A percentile compares a stretch with the other conserved stretches of the same genome.
These are phyloP conservation scores for Dromiciops gliroides DNA, from an alignment of 2,113 vertebrate genomes.

Conservation along the genomic window DNA sequence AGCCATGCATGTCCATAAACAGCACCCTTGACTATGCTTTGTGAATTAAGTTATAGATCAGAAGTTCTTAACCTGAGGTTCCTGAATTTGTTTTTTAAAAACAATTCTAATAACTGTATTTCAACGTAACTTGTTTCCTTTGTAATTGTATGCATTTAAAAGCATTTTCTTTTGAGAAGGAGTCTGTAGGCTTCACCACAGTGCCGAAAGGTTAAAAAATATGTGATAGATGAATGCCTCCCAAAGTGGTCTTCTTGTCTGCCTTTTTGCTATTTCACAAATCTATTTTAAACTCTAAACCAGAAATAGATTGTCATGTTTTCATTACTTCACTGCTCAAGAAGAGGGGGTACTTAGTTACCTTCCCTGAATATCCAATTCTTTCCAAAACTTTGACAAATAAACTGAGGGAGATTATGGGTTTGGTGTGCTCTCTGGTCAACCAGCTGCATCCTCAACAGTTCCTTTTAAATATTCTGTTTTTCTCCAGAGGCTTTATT, in stretches of 20 bases:
- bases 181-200: neutral
- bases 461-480: constrained; percentile 57
- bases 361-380: constrained; percentile 43
- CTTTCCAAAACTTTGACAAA: constrained; percentile 54
- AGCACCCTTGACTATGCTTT: neutral
- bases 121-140: neutral
- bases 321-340: constrained; percentile 49
- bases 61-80: neutral
- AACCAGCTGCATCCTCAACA: constrained; percentile 53
- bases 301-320: constrained; percentile 47
- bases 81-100: neutral
- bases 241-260: constrained; percentile 21
- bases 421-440: constrained; percentile 40
- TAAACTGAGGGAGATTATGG: constrained; percentile 57
- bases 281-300: constrained; percentile 59
- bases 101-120: neutral
- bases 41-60: constrained; percentile 1
- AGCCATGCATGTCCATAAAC: neutral
- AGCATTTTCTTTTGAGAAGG: neutral
- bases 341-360: constrained; percentile 23
- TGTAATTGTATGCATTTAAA: neutral
- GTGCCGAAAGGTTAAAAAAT: neutral
- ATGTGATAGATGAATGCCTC: neutral
- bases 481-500: constrained; percentile 71
- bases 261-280: neutral